phyloP scores from a whole-genome alignment of 2,888 invertebrate species.

The Morpho deidamia region DNA sequence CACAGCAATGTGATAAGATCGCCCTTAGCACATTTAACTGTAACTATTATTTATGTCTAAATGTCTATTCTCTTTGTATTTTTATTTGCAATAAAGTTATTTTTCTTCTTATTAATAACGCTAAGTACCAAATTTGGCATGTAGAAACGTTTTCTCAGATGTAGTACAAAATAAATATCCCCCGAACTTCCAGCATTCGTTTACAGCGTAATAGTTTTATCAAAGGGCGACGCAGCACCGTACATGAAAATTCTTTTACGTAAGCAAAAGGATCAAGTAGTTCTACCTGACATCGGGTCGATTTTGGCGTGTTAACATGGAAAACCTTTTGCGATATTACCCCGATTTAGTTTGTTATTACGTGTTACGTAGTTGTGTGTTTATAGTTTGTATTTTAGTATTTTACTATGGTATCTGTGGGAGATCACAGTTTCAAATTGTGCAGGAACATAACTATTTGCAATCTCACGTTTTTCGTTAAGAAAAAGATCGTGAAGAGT shows the following conservation, averaged over 20 bases:
- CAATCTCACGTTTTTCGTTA: too few relatives aligned
- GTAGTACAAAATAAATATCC: constrained; percentile 3
- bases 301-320: constrained; percentile 31
- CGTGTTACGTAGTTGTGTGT: not conserved
- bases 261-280: constrained; percentile 37
- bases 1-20: too few relatives aligned
- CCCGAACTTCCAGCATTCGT: constrained; percentile 14
- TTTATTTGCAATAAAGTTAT: too few relatives aligned
- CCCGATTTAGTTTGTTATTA: constrained; percentile 9
- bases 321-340: constrained; percentile 20
- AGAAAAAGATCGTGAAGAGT: too few relatives aligned
- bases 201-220: constrained; percentile 27
- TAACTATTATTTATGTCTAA: too few relatives aligned
- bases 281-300: constrained; percentile 35
- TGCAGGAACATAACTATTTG: too few relatives aligned
- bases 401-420: too few relatives aligned
- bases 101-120: too few relatives aligned
- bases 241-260: constrained; percentile 44
- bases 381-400: too few relatives aligned
- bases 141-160: not conserved
- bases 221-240: constrained; percentile 22
- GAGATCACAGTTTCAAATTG: too few relatives aligned
- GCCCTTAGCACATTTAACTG: too few relatives aligned
- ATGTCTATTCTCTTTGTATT: too few relatives aligned
- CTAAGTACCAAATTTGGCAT: not conserved